Base-by-base conservation (phyloP, 1,140 invertebrate species). In the Megathymus violae region DNA sequence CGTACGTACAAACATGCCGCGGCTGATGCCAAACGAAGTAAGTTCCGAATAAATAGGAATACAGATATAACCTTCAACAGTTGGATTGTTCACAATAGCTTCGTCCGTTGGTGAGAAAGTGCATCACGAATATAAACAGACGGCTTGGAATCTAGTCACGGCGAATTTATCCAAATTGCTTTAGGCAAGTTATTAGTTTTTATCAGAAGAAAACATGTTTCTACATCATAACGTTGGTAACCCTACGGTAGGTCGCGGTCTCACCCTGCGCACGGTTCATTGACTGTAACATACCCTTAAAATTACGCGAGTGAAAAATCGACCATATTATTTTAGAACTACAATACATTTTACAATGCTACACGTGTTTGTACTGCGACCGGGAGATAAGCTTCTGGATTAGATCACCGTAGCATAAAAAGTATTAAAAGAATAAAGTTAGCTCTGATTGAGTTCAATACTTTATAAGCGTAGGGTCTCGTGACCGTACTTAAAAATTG, bases 231-330 rank as follows among this genome's bases (percentile, higher is more conserved):
- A 82, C 69, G 50, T 51, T 54, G 41, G 36, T 71, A 75, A 62
- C 75, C 66, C 82, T 86, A 81, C 63, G 69, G 80, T 88, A 88
- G 85, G 85, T 88, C 85, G 82, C 68, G 83, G 85, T 81, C 78
- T 72, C 69, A 64, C 69, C 74, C 81, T 43, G 59, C 67, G 61
- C 59, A 52, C 79, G 74, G 78, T 84, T 84, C 80, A 87, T 84
- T 81, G 78, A 82, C 82, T 81, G 77, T 62, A 67, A 36, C 54
- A 52, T 62, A 71, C 73, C 70, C 62, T 47, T 17, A 67, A 62
- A 47, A 44, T 11, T 3, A 17, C 3, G 7, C 16, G 56, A 72
- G 4, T 11, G 19, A 9, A 84, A 59, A 62, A 36, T 59, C 31
- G 60, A 74, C 54, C 66, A 47, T 81, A 71, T 19, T 0, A 1